These are phyloP conservation scores for Leontopithecus rosalia DNA, from an alignment of 2,797 vertebrate species.

Conservation along the genomic window DNA sequence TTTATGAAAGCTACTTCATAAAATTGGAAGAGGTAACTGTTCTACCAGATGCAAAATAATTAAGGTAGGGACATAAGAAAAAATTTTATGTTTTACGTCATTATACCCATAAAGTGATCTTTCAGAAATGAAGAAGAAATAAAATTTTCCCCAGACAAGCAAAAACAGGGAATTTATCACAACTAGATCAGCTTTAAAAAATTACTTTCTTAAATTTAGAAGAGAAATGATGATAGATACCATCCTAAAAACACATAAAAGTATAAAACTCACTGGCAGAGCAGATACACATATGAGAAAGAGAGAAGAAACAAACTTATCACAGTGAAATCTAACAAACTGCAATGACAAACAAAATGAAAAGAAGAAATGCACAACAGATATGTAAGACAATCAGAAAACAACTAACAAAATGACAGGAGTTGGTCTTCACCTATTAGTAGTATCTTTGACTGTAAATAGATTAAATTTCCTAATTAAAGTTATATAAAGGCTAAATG, in stretches of 20 bases:
- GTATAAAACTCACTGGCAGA: background rate
- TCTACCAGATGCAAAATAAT: background rate
- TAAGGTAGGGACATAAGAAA: background rate
- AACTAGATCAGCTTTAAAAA: background rate
- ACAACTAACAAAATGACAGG: background rate
- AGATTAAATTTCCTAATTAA: background rate
- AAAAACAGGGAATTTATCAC: background rate
- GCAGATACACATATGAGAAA: background rate
- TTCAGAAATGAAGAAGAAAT: background rate
- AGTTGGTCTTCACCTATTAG: background rate
- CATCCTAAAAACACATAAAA: background rate
- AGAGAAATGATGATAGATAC: background rate
- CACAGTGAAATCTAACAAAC: background rate
- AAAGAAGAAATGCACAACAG: background rate
- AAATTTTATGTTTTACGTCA: background rate
- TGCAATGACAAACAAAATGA: background rate
- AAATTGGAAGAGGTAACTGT: background rate
- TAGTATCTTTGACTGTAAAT: background rate
- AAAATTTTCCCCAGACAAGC: background rate
- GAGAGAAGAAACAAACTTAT: background rate
- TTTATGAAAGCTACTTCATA: background rate
- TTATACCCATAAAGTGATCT: background rate
- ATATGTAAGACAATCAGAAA: background rate
- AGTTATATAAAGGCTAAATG: background rate
- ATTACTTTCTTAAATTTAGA: background rate